A percentile compares a stretch with the other conserved stretches of the same genome.
Evolutionary conservation across 2,113 vertebrate genomes (phyloP).

Genomic region (Himantopus leucocephalus): DNA sequence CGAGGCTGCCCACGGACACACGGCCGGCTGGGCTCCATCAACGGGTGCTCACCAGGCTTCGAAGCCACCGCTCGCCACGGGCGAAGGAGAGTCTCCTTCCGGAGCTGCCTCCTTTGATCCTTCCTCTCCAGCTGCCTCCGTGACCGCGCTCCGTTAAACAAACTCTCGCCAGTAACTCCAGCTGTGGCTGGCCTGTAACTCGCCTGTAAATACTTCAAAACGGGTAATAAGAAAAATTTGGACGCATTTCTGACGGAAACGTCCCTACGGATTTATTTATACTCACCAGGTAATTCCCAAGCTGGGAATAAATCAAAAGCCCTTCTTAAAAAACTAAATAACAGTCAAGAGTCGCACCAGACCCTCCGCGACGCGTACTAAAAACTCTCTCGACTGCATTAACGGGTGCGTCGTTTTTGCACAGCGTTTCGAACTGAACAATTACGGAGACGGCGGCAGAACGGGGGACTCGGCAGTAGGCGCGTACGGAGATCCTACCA

Average conservation of each 20-base stretch:
- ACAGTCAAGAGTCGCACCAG: neutral
- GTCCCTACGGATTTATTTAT: neutral
- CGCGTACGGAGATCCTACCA: neutral
- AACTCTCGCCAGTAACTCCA: neutral
- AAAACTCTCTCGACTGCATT: neutral
- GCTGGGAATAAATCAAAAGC: neutral
- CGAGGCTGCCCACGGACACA: neutral
- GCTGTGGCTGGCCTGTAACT: neutral
- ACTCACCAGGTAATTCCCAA: neutral
- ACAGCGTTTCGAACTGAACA: neutral
- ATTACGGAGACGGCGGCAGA: neutral
- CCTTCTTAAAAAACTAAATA: neutral
- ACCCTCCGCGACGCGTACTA: fast-evolving
- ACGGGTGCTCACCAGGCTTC: neutral
- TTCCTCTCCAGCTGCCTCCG: neutral
- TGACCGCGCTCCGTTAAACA: neutral
- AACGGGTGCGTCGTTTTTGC: neutral
- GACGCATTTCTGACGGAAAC: neutral
- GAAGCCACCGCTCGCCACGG: neutral
- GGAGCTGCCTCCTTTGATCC: neutral
- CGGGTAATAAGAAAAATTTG: neutral
- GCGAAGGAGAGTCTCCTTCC: neutral
- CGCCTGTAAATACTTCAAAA: neutral
- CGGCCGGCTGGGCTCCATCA: neutral
- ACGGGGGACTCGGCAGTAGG: neutral